Evolutionary conservation across 1,140 invertebrate species (phyloP), one percentile per base, ranked within the genome.

Genomic region (Neotoxoptera formosana): DNA sequence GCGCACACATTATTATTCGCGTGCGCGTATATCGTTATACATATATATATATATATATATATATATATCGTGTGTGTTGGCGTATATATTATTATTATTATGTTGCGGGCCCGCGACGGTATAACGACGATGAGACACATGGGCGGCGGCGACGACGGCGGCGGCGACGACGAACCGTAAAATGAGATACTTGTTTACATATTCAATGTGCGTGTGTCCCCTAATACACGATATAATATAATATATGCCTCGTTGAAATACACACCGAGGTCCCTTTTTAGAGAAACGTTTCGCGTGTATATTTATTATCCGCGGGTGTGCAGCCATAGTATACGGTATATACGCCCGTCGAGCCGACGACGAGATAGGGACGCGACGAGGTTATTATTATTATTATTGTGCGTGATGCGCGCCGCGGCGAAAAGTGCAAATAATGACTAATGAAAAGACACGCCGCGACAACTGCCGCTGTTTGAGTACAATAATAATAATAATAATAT

Each of bases 111-210:
- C 41, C 30, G 0, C 30, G 87, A 53, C 21, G 8, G 36, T 88
- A 34, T 48, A 90, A 76, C 56, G 88, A 86, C 83, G 86, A 88
- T 51, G 86, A 88, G 45, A 48, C 86, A 87, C 86, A 87, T 87
- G 86, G 86, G 45, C 45, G 47, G 48, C 87, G 9, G 45, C 45
- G 56, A 30, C 41, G 41, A 41, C 41, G 41, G n/a, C 90, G 60
- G 41, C 53, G 30, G 60, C 51, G 60, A 93, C 91, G 91, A 86
- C 84, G 81, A 86, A 93, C 91, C 91, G 91, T 93, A 93, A 93
- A 93, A 93, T 56, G 91, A 93, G 91, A 93, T 93, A 93, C 91
- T 93, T 93, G 91, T 93, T 93, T 93, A 93, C 91, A 93, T 93
- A 93, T 86, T 86, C 91, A 92, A 92, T 41, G 91, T 76, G 53